Evolutionary conservation across 2,888 invertebrate genomes (phyloP).

Genomic region (Lasioglossum oenotherae): DNA sequence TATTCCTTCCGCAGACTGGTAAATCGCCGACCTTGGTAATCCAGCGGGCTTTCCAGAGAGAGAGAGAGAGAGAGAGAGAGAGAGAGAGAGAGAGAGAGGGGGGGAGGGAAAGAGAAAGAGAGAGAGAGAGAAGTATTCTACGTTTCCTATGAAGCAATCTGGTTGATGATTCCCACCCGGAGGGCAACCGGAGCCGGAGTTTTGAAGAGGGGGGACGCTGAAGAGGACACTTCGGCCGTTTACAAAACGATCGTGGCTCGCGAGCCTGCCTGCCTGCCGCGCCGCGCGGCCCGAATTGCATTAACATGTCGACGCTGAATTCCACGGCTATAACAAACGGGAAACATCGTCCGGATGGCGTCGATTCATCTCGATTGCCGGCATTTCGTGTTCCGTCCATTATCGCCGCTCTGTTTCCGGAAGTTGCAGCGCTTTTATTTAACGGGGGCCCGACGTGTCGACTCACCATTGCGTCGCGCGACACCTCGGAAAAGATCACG

Average conservation of each 20-base stretch:
- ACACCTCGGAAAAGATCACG: neutral
- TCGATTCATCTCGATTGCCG: slow-evolving; percentile 34
- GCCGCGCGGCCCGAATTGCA: slow-evolving; percentile 9
- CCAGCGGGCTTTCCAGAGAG: slow-evolving; percentile 55
- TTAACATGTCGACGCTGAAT: slow-evolving; percentile 37
- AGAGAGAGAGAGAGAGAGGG: slow-evolving; percentile 4
- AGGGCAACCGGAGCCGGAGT: neutral
- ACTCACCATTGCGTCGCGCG: neutral
- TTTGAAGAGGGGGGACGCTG: neutral
- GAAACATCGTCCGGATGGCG: slow-evolving; percentile 29
- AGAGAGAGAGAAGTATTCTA: slow-evolving; percentile 44
- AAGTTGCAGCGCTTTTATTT: slow-evolving; percentile 31
- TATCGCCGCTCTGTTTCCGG: slow-evolving; percentile 39
- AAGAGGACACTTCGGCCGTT: slow-evolving; percentile 21
- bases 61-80: neutral
- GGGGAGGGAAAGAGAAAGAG: neutral
- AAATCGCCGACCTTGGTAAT: slow-evolving; percentile 72
- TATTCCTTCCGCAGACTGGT: slow-evolving; percentile 64
- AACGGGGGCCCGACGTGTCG: neutral
- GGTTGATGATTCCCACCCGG: slow-evolving; percentile 59
- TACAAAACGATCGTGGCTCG: slow-evolving; percentile 17
- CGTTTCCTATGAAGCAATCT: slow-evolving; percentile 63
- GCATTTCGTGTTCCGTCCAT: slow-evolving; percentile 31
- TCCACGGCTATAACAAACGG: slow-evolving; percentile 15
- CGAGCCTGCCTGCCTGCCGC: neutral